Base-by-base conservation (phyloP, 2,888 invertebrate genomes). In the Drosophila borealis region DNA sequence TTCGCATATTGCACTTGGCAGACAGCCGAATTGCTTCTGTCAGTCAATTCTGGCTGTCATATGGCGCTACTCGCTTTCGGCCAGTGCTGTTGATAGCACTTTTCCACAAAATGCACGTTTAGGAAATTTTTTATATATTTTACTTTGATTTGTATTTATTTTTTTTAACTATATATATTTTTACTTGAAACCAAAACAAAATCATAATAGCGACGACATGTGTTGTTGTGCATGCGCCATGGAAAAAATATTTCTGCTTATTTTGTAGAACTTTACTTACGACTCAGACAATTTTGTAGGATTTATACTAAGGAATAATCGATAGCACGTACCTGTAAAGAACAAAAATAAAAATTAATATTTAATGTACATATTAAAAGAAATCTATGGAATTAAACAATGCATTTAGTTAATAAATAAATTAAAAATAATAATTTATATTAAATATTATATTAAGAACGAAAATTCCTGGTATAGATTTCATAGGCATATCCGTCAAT, bases 101-200 rank as follows among this genome's bases (percentile, higher is more conserved):
- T 80, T 86, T 70, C 45, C 45, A 50, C 8, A 78, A 84, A 86
- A 39, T 80, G 89, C 89, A 84, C 89, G 89, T 84, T 80, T 72
- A 42, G 48, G 17, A 72, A 4, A 51, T 61, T 70, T 73, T 73
- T 69, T 29, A 46, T 19, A 21, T 21, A 37, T 46, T 11, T 39
- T 49, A 37, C 55, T 62, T 41, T 46, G 21, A 34, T 70, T 44
- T 37, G 11, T 17, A 45, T 50, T 44, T 11, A 53, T 61, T 68
- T 53, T 63, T 41, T 11, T 14, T n/a, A n/a, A 14, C 41, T 13
- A 13, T 36, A 36, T 36, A 11, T 13, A 36, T 36, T 36, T 29
- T n/a, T 14, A 41, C 41, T 39, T 39, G 6, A 11, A 53, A 57
- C 42, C 48, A 62, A 56, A 71, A 71, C 57, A 70, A 78, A 62